Evolutionary conservation across 2,113 vertebrate species (phyloP).

Genomic region (Microcebus griseorufus): DNA sequence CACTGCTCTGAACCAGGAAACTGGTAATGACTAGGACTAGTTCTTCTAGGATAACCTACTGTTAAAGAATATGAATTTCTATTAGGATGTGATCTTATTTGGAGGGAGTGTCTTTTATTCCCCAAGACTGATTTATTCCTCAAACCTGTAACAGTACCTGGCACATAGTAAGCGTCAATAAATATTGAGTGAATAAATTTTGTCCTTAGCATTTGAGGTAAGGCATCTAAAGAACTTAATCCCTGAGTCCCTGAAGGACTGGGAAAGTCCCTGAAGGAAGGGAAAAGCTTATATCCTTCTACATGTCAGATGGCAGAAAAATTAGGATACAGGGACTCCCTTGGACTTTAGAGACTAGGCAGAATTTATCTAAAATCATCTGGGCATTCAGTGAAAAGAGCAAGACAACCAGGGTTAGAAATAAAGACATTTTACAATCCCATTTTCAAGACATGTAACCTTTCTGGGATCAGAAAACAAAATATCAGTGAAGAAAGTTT

Average conservation of each 20-base stretch:
- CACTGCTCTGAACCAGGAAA: neutral
- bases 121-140: neutral
- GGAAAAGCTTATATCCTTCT: neutral
- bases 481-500: neutral
- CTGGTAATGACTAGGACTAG: neutral
- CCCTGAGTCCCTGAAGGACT: neutral
- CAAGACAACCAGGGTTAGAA: neutral
- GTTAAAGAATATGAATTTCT: neutral
- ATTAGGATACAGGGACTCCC: neutral
- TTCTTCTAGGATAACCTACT: neutral
- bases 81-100: neutral
- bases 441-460: neutral
- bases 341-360: neutral
- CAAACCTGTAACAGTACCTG: neutral
- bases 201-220: neutral
- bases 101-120: neutral
- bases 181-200: neutral
- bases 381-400: neutral
- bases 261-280: neutral
- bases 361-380: neutral
- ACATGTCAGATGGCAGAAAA: neutral
- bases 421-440: neutral
- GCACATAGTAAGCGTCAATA: neutral
- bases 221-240: neutral
- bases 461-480: slow-evolving; percentile 1